Base-by-base conservation (phyloP, 1,140 invertebrate genomes). In the Campoletis sonorensis region DNA sequence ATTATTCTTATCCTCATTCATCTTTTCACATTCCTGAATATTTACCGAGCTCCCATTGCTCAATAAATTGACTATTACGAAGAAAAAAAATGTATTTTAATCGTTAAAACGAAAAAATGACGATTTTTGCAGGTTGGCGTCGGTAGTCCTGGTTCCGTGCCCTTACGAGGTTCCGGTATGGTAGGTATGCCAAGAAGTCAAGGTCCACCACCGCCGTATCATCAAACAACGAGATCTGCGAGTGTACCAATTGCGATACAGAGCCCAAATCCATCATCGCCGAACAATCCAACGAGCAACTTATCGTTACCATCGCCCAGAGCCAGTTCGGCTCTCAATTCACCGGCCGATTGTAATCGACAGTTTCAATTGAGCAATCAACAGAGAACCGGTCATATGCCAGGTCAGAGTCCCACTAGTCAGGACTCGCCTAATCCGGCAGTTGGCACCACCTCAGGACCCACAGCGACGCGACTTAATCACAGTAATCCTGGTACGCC, bases 151-250 rank as follows among this genome's bases (percentile, higher is more conserved):
- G 89, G 89, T 67, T 82, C 78, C 18, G 93, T 92, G 72, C 90
- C 93, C 58, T 91, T 94, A 33, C 88, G 92, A 49, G 90, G 90
- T 80, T 85, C 88, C 11, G 91, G 89, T 33, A 92, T 93, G 54
- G 89, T 89, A 37, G 91, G 92, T 79, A 93, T 92, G 11, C 93
- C 94, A 13, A 93, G 94, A 67, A 94, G 94, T 82, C 97, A 97
- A 91, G 97, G 97, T 11, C 96, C 97, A 8, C 97, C 97, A 3
- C 97, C 97, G 7, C 95, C 97, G 16, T 97, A 97, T 92, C 96
- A 96, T 89, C 95, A 95, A 87, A 95, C 95, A 67, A 96, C 96
- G 83, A 92, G 96, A 85, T 97, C 96, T 64, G 96, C 96, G 21
- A 97, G 96, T 85, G 96, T 97, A 72, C 96, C 96, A 84, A 96